Evolutionary conservation across 2,797 vertebrate species (phyloP).

Genomic region (Neosilurus mollespiculum): DNA sequence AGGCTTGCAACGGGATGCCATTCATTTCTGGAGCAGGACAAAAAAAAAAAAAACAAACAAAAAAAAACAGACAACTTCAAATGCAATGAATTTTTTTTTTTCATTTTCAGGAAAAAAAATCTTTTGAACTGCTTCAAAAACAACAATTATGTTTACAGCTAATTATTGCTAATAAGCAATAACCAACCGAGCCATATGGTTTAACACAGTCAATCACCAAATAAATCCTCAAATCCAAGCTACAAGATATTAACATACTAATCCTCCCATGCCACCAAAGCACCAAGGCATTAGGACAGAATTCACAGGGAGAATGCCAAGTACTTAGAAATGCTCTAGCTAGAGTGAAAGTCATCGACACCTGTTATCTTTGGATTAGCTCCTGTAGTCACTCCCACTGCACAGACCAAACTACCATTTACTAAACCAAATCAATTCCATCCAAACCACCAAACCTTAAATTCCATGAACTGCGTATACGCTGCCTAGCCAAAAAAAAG

Average conservation of each 20-base stretch:
- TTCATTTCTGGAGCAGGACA: conserved; percentile 41
- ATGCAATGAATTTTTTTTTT: conserved; percentile 20
- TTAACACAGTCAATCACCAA: neutral
- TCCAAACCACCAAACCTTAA: neutral
- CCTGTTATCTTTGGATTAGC: neutral
- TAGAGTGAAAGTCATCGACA: neutral
- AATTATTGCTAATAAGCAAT: neutral
- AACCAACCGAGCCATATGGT: neutral
- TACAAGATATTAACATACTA: neutral
- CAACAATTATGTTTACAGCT: conserved; percentile 4
- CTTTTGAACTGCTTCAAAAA: conserved; percentile 18
- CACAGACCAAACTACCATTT: neutral
- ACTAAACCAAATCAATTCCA: neutral
- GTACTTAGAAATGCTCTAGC: neutral
- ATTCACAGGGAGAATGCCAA: neutral
- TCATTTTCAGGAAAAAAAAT: neutral
- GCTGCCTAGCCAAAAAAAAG: too few species aligned
- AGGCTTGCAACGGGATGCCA: conserved; percentile 33
- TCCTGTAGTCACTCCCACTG: neutral
- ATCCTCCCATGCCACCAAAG: neutral
- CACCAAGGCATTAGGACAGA: too few species aligned
- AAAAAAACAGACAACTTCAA: conserved; percentile 30
- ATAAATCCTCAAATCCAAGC: neutral
- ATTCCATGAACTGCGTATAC: neutral
- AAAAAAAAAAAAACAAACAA: conserved; percentile 18